Evolutionary conservation across 2,888 invertebrate genomes (phyloP), one percentile per base, ranked within the genome.

Genomic region (Dryobota labecula): DNA sequence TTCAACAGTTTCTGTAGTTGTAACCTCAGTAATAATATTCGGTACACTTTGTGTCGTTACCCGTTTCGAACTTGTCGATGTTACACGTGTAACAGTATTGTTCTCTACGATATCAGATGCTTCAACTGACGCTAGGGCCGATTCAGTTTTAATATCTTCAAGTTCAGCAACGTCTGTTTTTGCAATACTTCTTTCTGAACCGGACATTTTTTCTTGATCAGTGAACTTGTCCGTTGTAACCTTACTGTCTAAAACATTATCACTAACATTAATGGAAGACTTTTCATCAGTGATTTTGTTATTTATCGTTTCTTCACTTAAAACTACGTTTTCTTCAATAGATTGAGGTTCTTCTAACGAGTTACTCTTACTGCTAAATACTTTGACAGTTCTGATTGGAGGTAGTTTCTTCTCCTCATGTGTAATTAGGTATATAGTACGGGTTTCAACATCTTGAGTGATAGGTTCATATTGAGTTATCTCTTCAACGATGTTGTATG

Each of bases 351-450:
- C 93, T 81, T 94, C 94, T 72, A 92, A 84, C 8, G 92, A 97
- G 95, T 94, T 97, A 93, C 96, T 97, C 95, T 96, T 97, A 96
- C 93, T 97, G 87, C 91, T 97, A 94, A 93, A 97, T 36, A 95
- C 90, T 91, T 95, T 96, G 0, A 95, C 93, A 33, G 95, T 95
- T 78, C 95, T 95, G 57, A 97, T 96, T 18, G 97, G 97, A 75
- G 97, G 97, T 87, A 97, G 93, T 92, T 96, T 96, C 83, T 97
- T 96, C 92, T 97, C 97, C 92, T 98, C 97, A 75, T 98, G 97
- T 8, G 97, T 97, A 80, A 98, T 97, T 56, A 98, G 92, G 71
- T 97, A 97, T 83, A 97, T 96, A 66, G 94, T 96, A 70, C 92
- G 93, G 27, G 96, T 96, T 87, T 94, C 93, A 47, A 88, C 74